phyloP scores from a whole-genome alignment of 2,888 invertebrate species.

The Caenorhabditis plicata region DNA sequence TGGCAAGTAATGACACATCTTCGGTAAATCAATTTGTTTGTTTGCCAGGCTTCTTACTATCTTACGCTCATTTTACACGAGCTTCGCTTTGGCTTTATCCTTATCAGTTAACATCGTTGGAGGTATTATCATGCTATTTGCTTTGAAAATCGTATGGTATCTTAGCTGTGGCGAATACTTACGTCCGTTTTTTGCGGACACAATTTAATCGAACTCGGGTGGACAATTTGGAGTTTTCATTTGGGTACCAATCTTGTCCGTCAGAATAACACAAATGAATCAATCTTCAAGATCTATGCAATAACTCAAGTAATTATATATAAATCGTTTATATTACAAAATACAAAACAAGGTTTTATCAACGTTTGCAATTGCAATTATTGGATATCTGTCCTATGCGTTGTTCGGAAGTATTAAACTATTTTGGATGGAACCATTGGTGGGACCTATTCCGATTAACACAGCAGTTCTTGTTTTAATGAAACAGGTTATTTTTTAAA shows the following conservation, averaged over 20 bases:
- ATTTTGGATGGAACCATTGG: slow-evolving; percentile 37
- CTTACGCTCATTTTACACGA: slow-evolving; percentile 23
- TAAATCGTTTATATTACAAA: not conserved
- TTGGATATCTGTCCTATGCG: slow-evolving; percentile 29
- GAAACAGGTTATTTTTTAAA: slow-evolving; percentile 51
- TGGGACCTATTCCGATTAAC: slow-evolving; percentile 39
- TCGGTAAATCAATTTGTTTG: not conserved
- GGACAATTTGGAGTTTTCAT: slow-evolving; percentile 46
- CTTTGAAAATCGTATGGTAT: not conserved
- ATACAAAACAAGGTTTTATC: too few species aligned
- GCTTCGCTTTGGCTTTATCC: slow-evolving; percentile 41
- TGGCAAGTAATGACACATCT: slow-evolving; percentile 10
- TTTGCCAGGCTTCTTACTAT: slow-evolving; percentile 29
- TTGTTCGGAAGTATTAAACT: slow-evolving; percentile 27
- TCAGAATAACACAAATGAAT: slow-evolving; percentile 37
- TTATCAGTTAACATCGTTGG: slow-evolving; percentile 37
- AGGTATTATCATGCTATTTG: slow-evolving; percentile 10
- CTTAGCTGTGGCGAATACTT: slow-evolving; percentile 49
- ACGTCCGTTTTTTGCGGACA: slow-evolving; percentile 56
- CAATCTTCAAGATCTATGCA: slow-evolving; percentile 38
- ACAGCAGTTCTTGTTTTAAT: slow-evolving; percentile 57
- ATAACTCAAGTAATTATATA: slow-evolving; percentile 46
- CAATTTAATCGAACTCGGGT: slow-evolving; percentile 51
- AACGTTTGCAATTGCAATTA: slow-evolving; percentile 22
- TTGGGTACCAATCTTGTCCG: slow-evolving; percentile 38